phyloP scores from a whole-genome alignment of 2,888 invertebrate species.

The Eristalis pertinax region DNA sequence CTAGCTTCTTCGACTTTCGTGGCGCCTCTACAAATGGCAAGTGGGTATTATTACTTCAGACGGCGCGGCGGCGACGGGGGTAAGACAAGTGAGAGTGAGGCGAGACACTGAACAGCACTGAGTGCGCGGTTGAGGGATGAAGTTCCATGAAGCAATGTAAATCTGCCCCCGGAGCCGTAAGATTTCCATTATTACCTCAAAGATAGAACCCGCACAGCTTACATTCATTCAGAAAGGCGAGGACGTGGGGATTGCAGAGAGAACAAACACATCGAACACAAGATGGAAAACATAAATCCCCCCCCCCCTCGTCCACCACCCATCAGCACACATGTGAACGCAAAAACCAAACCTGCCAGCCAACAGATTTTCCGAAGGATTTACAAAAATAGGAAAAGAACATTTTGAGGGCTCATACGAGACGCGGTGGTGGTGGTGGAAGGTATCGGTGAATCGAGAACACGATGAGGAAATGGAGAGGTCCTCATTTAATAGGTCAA shows the following conservation, averaged over 20 bases:
- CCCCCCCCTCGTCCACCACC: not conserved
- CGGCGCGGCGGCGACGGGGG: not conserved
- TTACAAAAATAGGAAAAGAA: not conserved
- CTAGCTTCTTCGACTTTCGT: not conserved
- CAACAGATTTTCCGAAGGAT: conserved; percentile 26
- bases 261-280: conserved; percentile 33
- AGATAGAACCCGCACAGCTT: conserved; percentile 22
- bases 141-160: conserved; percentile 33
- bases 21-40: conserved; percentile 35
- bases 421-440: not conserved
- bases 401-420: not conserved
- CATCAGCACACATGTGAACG: conserved; percentile 11
- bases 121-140: not conserved
- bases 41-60: conserved; percentile 52
- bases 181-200: conserved; percentile 58
- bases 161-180: conserved; percentile 25
- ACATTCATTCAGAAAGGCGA: not conserved
- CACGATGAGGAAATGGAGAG: conserved; percentile 44
- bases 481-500: conserved; percentile 69
- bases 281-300: conserved; percentile 10
- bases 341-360: not conserved
- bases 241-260: not conserved
- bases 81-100: not conserved
- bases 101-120: not conserved
- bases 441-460: conserved; percentile 30